Percentiles rank a stretch among this genome's conserved stretches.
Evolutionary conservation across 2,888 invertebrate species (phyloP).

Genomic region (Xylocampa areola): DNA sequence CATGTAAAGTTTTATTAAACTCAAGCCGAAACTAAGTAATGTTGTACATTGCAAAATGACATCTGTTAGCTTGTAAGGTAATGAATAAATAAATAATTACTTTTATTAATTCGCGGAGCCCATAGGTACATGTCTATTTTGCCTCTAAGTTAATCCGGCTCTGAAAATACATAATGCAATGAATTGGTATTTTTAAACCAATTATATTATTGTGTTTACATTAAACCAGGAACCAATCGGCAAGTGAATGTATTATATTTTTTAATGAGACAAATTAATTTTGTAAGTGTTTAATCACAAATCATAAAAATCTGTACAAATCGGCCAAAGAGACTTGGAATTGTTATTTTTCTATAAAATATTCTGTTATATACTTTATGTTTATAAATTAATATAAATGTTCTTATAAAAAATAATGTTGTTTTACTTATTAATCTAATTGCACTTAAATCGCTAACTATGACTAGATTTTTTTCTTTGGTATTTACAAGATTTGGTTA

Average conservation of each 20-base stretch:
- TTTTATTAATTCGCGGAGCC: too few species aligned
- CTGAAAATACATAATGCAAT: too few species aligned
- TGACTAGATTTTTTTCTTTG: conserved; percentile 63
- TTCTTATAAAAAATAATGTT: conserved; percentile 22
- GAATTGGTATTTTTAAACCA: too few species aligned
- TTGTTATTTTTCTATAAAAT: conserved; percentile 13
- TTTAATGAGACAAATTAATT: conserved; percentile 1
- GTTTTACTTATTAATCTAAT: conserved; percentile 31
- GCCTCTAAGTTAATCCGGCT: too few species aligned
- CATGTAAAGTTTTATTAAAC: too few species aligned
- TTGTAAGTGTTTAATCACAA: conserved; percentile 29
- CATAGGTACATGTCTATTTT: too few species aligned
- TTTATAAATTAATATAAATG: conserved; percentile 29
- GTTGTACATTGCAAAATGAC: too few species aligned
- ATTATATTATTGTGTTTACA: too few species aligned
- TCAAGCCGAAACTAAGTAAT: too few species aligned
- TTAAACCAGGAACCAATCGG: not conserved
- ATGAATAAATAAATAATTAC: too few species aligned
- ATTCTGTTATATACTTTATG: conserved; percentile 25
- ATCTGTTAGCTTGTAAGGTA: too few species aligned
- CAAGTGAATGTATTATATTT: too few species aligned
- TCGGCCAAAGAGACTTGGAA: conserved; percentile 38
- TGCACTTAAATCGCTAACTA: conserved; percentile 33
- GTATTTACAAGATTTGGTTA: conserved; percentile 26
- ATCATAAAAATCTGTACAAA: conserved; percentile 5